Base-by-base conservation (phyloP, 2,113 vertebrate genomes). In the Odontesthes bonariensis region DNA sequence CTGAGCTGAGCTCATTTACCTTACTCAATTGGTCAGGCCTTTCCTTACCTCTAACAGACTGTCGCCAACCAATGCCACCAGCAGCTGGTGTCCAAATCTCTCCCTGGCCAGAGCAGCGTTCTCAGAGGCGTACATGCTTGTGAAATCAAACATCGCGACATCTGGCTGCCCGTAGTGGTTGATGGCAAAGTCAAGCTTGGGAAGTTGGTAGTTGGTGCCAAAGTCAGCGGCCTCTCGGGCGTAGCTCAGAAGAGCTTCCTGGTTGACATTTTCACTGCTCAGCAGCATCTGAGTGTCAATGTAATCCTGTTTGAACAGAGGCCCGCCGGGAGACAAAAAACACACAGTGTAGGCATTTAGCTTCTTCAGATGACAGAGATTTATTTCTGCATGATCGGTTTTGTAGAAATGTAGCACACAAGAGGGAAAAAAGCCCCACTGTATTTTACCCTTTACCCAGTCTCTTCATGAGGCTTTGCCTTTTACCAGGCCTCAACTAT, bases 91-190 rank as follows among this genome's bases (percentile, higher is more conserved):
- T 12, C 96, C 94, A 76, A 94, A 95, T 13, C 97, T 91, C 86
- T 99, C 97, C 51, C 98, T 93, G 87, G 97, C 93, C 62, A 99
- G 90, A 0, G 97, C 97, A 0, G 98, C 98, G 0, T 98, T 98
- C 91, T 99, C 98, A 0, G 98, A 98, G 12, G 98, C 98, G 3
- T 99, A 95, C 98, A 99, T 99, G 90, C 92, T 96, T 22, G 98
- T 99, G 84, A 99, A 99, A 91, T 99, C 98, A 35, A 99, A 99
- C 98, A 99, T 98, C 38, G 98, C 97, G 72, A 97, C 98, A 8
- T 99, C 98, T 3, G 96, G 96, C 82, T 98, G 97, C 54, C 94
- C 95, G 0, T 95, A 95, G 91, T 98, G 97, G 92, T 99, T 99
- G 74, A 95, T 94, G 79, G 98, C 97, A 74, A 95, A 99, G 85